phyloP scores from a whole-genome alignment of 2,797 vertebrate genomes.

The Numenius phaeopus region DNA sequence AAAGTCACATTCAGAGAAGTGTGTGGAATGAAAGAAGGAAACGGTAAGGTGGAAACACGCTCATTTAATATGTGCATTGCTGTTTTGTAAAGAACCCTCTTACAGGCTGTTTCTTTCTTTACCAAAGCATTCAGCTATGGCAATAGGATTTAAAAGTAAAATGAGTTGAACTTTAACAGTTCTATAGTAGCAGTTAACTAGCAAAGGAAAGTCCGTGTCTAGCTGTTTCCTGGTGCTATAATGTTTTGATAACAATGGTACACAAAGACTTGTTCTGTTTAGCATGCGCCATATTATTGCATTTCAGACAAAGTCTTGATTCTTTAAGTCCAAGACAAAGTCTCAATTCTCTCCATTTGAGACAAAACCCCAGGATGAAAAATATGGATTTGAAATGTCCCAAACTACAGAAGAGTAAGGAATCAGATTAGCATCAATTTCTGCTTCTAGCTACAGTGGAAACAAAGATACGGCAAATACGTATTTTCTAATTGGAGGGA shows the following conservation, averaged over 20 bases:
- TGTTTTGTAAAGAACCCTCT: neutral
- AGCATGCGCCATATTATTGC: neutral
- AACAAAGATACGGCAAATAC: neutral
- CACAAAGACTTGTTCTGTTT: conserved; percentile 65
- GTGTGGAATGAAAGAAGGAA: neutral
- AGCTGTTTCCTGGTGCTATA: conserved; percentile 52
- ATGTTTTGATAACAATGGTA: conserved; percentile 53
- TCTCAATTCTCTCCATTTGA: conserved; percentile 15
- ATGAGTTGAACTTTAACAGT: conserved; percentile 25
- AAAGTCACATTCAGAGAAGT: neutral
- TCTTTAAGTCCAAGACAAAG: conserved; percentile 45
- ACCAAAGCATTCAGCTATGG: neutral
- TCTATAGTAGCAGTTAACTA: neutral
- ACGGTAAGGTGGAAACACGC: neutral
- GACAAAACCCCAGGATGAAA: neutral
- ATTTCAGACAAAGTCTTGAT: conserved; percentile 57
- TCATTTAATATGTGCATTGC: neutral
- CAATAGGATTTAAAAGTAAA: conserved; percentile 13
- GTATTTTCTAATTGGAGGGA: neutral
- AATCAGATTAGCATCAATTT: conserved; percentile 8
- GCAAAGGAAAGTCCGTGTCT: conserved; percentile 9
- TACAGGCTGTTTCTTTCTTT: neutral
- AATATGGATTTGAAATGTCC: neutral
- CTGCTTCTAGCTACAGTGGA: neutral
- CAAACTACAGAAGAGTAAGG: neutral